Percentiles rank a stretch among this genome's conserved stretches.
These are phyloP conservation scores for Eilema sororculum DNA, from an alignment of 2,888 invertebrate genomes.

Conservation along the genomic window DNA sequence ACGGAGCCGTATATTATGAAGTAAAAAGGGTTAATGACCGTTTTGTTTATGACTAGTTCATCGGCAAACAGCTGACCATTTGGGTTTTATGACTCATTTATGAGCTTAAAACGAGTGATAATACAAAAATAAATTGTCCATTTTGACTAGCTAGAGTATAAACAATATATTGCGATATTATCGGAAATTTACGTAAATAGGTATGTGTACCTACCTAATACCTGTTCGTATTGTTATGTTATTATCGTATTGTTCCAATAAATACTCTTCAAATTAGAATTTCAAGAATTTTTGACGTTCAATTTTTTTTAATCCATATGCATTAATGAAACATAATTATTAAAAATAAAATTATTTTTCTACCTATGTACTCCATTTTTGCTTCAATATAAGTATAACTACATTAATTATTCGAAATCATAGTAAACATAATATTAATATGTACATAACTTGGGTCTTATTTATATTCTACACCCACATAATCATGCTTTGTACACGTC, in stretches of 20 bases:
- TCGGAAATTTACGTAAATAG: too few relatives aligned
- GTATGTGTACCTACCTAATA: too few relatives aligned
- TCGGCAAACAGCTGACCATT: constrained; percentile 6
- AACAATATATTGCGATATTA: too few relatives aligned
- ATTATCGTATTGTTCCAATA: too few relatives aligned
- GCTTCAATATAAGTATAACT: background rate
- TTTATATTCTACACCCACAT: background rate
- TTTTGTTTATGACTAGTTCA: background rate
- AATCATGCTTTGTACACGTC: background rate
- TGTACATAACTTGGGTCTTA: background rate
- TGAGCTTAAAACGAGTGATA: constrained; percentile 7
- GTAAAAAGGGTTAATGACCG: background rate
- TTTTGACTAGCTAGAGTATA: background rate
- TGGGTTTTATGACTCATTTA: constrained; percentile 4
- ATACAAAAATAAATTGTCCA: constrained; percentile 8
- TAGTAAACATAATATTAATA: background rate
- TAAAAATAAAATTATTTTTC: too few relatives aligned
- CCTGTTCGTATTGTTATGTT: too few relatives aligned
- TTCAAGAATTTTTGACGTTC: too few relatives aligned
- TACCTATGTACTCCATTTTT: too few relatives aligned
- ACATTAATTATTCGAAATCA: background rate
- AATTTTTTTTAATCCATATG: too few relatives aligned
- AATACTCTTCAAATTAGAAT: too few relatives aligned
- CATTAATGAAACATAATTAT: too few relatives aligned
- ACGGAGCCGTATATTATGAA: background rate